These are phyloP conservation scores for Hoplostethus atlanticus DNA, from an alignment of 2,797 vertebrate species.

Conservation along the genomic window DNA sequence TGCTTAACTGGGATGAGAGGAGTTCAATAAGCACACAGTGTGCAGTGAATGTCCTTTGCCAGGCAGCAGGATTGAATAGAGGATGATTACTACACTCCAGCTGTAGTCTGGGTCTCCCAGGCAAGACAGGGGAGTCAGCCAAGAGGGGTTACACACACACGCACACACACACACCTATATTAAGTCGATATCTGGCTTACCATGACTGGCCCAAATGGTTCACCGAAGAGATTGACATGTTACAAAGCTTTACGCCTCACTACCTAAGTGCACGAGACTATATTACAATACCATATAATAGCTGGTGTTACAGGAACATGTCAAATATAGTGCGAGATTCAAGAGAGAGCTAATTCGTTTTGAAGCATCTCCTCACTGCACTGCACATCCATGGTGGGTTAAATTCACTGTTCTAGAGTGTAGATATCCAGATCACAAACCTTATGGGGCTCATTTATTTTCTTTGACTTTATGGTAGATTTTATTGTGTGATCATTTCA, in stretches of 20 bases:
- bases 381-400: background rate
- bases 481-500: too few relatives aligned
- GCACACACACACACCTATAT: slow-evolving; percentile 7
- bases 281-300: background rate
- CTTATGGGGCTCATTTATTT: background rate
- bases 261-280: slow-evolving; percentile 1
- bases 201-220: slow-evolving; percentile 4
- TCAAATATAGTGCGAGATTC: background rate
- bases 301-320: background rate
- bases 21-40: slow-evolving; percentile 53
- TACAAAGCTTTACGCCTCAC: slow-evolving; percentile 9
- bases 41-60: slow-evolving; percentile 44
- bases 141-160: slow-evolving; percentile 18
- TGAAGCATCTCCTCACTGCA: background rate
- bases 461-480: too few relatives aligned
- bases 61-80: slow-evolving; percentile 59
- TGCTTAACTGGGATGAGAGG: slow-evolving; percentile 48
- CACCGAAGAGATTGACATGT: slow-evolving; percentile 9
- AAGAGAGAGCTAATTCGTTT: background rate
- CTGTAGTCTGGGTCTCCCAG: slow-evolving; percentile 45
- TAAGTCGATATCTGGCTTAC: slow-evolving; percentile 18
- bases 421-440: background rate
- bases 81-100: slow-evolving; percentile 65
- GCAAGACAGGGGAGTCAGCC: slow-evolving; percentile 46
- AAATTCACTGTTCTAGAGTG: background rate